Evolutionary conservation across 2,797 vertebrate species (phyloP).

Genomic region (Macroramphosus scolopax): DNA sequence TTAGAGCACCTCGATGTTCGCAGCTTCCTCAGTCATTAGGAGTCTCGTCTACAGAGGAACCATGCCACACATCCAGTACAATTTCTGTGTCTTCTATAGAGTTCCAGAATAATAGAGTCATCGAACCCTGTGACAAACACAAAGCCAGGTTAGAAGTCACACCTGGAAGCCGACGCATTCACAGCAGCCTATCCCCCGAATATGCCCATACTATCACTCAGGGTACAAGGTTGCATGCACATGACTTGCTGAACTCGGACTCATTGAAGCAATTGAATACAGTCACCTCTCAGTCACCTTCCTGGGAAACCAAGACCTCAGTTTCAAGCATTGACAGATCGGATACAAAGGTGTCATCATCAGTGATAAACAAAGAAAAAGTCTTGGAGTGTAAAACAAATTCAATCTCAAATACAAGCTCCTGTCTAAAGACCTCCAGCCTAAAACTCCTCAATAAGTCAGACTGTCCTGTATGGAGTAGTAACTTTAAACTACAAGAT

Average conservation of each 20-base stretch:
- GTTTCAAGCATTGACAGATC: slow-evolving; percentile 9
- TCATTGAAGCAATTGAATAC: slow-evolving; percentile 27
- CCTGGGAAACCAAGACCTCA: slow-evolving; percentile 29
- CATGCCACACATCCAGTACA: slow-evolving; percentile 12
- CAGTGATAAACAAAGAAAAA: slow-evolving; percentile 67
- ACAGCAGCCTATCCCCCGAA: slow-evolving; percentile 27
- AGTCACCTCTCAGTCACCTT: slow-evolving; percentile 7
- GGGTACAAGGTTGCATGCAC: slow-evolving; percentile 27
- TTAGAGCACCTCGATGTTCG: neutral
- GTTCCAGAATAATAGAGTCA: slow-evolving; percentile 5
- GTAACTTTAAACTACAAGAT: slow-evolving; percentile 65
- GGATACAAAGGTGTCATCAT: slow-evolving; percentile 16
- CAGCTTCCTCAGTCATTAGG: slow-evolving; percentile 20
- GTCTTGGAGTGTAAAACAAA: slow-evolving; percentile 49
- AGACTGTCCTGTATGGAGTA: slow-evolving; percentile 57
- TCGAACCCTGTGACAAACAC: slow-evolving; percentile 31
- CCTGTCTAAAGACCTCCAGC: slow-evolving; percentile 30
- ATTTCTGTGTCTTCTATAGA: slow-evolving; percentile 24
- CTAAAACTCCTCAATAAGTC: slow-evolving; percentile 57
- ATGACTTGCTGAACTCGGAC: slow-evolving; percentile 26
- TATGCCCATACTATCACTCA: slow-evolving; percentile 21
- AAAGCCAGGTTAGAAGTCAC: slow-evolving; percentile 25
- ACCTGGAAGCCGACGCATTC: slow-evolving; percentile 20
- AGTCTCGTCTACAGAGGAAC: slow-evolving; percentile 13
- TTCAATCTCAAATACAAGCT: slow-evolving; percentile 51